A percentile compares a stretch with the other conserved stretches of the same genome.
Evolutionary conservation across 1,140 invertebrate genomes (phyloP).

Genomic region (Aphaenogaster rudis): DNA sequence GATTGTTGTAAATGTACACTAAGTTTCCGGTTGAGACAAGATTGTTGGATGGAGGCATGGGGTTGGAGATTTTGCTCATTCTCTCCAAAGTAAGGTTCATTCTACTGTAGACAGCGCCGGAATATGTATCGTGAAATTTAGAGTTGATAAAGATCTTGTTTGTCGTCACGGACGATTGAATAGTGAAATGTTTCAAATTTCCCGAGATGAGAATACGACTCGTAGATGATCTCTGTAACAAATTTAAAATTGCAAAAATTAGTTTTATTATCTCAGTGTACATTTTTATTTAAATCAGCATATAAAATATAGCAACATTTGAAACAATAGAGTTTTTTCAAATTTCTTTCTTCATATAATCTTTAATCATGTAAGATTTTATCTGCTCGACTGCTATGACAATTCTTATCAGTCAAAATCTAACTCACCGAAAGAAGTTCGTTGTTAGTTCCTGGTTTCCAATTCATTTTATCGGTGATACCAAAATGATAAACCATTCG

Average conservation of each 20-base stretch:
- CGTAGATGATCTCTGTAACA: conserved; percentile 85
- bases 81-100: conserved; percentile 87
- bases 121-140: conserved; percentile 81
- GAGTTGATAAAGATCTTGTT: conserved; percentile 88
- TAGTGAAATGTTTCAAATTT: conserved; percentile 87
- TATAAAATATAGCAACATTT: background rate
- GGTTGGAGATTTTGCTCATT: conserved; percentile 74
- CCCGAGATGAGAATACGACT: conserved; percentile 88
- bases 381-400: background rate
- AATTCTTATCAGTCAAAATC: background rate
- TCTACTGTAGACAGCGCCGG: conserved; percentile 88
- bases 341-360: background rate
- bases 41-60: conserved; percentile 20
- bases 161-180: conserved; percentile 89
- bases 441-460: conserved; percentile 82
- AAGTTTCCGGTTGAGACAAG: conserved; percentile 87
- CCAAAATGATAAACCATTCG: conserved; percentile 89
- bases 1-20: conserved; percentile 87
- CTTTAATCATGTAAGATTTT: background rate
- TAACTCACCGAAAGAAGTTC: conserved; percentile 87
- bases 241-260: background rate
- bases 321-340: background rate
- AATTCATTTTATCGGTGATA: conserved; percentile 77
- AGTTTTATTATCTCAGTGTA: background rate
- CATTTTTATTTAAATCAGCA: background rate